phyloP scores from a whole-genome alignment of 2,113 vertebrate species.

The Chionis minor region DNA sequence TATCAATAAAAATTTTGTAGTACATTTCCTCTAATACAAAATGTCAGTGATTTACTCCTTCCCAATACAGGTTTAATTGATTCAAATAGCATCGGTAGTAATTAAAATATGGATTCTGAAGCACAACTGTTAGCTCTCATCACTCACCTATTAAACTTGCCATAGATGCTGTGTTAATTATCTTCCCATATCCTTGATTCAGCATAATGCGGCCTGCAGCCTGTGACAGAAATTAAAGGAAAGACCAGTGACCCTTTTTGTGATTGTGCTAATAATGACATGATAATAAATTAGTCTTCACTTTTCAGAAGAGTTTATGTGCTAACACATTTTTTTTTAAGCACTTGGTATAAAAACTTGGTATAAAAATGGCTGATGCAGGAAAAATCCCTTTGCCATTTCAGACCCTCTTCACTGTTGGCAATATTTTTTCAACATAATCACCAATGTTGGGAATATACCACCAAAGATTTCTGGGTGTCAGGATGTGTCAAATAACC shows the following conservation, averaged over 20 bases:
- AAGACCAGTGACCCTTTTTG: conserved; percentile 84
- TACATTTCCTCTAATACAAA: conserved; percentile 70
- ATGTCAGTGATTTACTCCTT: conserved; percentile 74
- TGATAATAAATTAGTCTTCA: conserved; percentile 83
- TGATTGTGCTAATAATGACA: conserved; percentile 83
- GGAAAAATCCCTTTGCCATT: conserved; percentile 7
- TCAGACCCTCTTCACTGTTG: background rate
- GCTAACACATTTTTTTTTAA: conserved; percentile 63
- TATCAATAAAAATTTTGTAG: conserved; percentile 74
- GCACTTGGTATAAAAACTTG: conserved; percentile 67
- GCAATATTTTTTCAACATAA: background rate
- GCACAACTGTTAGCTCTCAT: conserved; percentile 81
- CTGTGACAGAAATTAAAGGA: conserved; percentile 87
- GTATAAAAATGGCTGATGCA: conserved; percentile 60
- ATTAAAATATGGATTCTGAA: conserved; percentile 81
- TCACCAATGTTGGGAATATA: background rate
- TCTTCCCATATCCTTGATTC: conserved; percentile 93
- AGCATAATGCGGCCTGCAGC: conserved; percentile 91
- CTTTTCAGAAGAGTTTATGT: conserved; percentile 80
- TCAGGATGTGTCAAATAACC: background rate
- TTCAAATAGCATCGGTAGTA: conserved; percentile 69
- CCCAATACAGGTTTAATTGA: conserved; percentile 69
- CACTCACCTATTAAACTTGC: conserved; percentile 96
- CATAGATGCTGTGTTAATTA: conserved; percentile 96
- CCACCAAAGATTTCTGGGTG: background rate